Evolutionary conservation across 2,113 vertebrate species (phyloP).

Genomic region (Carlito syrichta): DNA sequence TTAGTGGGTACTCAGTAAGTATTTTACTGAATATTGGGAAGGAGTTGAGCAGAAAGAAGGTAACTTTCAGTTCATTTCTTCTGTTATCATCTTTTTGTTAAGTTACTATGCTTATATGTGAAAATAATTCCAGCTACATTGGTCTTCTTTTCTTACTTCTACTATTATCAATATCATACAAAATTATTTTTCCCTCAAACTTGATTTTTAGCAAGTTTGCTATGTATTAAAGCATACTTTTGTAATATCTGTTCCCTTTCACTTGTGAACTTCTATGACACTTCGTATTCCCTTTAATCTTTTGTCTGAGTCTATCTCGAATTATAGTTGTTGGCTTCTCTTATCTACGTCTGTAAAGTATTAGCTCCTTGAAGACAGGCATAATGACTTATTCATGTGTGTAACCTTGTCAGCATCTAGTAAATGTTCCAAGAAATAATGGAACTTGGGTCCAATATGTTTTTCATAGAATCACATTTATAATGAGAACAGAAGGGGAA

Average conservation of each 20-base stretch:
- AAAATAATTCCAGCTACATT: not conserved
- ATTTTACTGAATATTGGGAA: not conserved
- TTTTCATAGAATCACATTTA: constrained; percentile 4
- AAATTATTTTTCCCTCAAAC: not conserved
- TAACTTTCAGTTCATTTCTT: constrained; percentile 10
- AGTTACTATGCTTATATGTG: not conserved
- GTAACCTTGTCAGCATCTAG: not conserved
- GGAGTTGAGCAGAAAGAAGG: not conserved
- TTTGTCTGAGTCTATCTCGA: not conserved
- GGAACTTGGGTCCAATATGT: not conserved
- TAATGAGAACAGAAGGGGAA: not conserved
- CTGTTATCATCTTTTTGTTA: constrained; percentile 17
- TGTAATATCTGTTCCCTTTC: not conserved
- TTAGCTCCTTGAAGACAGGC: not conserved
- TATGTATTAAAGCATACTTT: not conserved
- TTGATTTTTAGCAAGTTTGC: not conserved
- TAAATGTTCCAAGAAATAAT: constrained; percentile 5
- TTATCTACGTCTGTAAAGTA: not conserved
- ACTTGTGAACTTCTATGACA: not conserved
- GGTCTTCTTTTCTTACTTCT: not conserved
- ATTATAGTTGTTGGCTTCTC: not conserved
- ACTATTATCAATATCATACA: not conserved
- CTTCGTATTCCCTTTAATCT: not conserved
- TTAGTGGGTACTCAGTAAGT: not conserved
- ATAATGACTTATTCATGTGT: constrained; percentile 10